Percentiles rank a stretch among this genome's conserved stretches.
Conservation (phyloP, 2,113 vertebrate species). For the Tupaia tana region DNA sequence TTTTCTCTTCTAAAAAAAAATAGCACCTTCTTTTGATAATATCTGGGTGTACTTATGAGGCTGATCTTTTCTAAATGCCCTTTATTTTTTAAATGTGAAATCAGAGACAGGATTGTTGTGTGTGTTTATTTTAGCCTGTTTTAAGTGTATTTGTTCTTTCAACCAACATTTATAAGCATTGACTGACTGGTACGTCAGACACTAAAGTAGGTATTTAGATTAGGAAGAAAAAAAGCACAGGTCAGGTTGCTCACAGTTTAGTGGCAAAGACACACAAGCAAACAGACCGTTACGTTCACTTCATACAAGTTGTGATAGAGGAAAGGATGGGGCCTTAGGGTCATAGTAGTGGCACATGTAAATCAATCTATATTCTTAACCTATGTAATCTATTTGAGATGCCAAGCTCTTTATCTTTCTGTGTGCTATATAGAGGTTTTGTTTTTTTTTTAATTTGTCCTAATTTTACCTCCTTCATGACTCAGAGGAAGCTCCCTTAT, state of each 20-base stretch:
- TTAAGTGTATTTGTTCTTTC: conserved; percentile 45
- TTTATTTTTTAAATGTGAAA: conserved; percentile 44
- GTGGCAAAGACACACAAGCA: conserved; percentile 25
- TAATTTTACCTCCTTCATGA: not conserved
- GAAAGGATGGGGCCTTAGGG: not conserved
- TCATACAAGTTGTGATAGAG: not conserved
- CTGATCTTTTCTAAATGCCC: conserved; percentile 47
- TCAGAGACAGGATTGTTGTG: not conserved
- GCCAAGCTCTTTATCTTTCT: not conserved
- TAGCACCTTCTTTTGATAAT: conserved; percentile 23
- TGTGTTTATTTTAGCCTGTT: conserved; percentile 31
- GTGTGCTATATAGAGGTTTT: not conserved
- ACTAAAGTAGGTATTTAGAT: not conserved
- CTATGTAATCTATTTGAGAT: not conserved
- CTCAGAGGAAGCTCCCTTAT: conserved; percentile 25
- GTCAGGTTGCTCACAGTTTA: not conserved
- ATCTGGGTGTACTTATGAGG: conserved; percentile 27
- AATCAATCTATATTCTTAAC: not conserved
- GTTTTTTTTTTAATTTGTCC: conserved; percentile 40
- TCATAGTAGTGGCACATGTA: not conserved
- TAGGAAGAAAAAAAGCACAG: conserved; percentile 26
- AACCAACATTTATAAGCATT: conserved; percentile 30
- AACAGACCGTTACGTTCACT: not conserved
- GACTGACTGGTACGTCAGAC: not conserved
- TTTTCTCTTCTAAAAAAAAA: not conserved